Percentiles rank a stretch among this genome's conserved stretches.
Evolutionary conservation across 2,113 vertebrate species (phyloP).

Genomic region (Setophaga petechia): DNA sequence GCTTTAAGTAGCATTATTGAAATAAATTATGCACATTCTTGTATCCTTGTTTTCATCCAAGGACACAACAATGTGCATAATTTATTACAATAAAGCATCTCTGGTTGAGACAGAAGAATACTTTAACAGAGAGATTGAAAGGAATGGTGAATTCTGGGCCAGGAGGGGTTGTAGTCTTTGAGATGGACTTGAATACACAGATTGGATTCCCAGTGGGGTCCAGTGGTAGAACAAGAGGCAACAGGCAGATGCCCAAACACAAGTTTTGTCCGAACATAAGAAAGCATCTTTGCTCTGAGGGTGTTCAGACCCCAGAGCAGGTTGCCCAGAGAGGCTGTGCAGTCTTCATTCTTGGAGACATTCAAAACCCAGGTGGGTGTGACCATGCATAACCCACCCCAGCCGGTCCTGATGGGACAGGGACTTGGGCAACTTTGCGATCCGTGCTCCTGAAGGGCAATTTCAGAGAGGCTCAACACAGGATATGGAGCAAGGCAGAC

Average conservation of each 20-base stretch:
- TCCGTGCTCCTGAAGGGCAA: neutral
- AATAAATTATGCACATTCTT: neutral
- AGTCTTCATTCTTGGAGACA: neutral
- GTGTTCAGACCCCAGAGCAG: neutral
- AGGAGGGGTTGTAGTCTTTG: neutral
- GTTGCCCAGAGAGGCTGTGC: neutral
- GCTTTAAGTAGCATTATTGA: neutral
- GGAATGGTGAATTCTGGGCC: neutral
- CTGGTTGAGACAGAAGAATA: neutral
- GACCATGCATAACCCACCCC: neutral
- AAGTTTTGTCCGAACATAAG: neutral
- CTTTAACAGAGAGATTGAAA: neutral
- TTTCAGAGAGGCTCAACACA: neutral
- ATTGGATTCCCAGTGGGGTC: neutral
- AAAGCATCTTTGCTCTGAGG: neutral
- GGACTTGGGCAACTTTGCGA: neutral
- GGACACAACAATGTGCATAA: neutral
- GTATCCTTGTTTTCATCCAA: neutral
- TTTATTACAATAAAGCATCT: neutral
- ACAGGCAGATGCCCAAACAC: neutral
- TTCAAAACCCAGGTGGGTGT: neutral
- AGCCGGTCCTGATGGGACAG: neutral
- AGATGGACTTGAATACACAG: neutral
- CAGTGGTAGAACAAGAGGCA: neutral
- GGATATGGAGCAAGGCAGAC: neutral